Percentiles rank a stretch among this genome's conserved stretches.
Conservation (phyloP, 2,888 invertebrate genomes). For the Creontiades dilutus region DNA sequence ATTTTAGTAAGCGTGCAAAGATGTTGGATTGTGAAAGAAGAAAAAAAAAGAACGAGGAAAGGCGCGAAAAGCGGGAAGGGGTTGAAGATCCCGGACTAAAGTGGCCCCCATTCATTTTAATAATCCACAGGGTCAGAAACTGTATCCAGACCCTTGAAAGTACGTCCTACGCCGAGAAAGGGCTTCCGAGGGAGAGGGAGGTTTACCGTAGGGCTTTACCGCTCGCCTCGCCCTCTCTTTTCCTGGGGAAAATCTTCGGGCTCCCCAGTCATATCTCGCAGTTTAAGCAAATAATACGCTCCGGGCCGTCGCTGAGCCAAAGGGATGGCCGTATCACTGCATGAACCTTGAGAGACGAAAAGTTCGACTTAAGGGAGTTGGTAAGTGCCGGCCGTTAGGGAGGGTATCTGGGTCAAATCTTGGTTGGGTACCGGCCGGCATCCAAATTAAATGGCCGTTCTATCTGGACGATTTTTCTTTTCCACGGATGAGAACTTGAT, state of each 20-base stretch:
- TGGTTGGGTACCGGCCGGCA: no score
- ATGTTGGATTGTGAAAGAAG: background rate
- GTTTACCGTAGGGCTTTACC: constrained; percentile 32
- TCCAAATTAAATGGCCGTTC: no score
- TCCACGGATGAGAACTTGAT: no score
- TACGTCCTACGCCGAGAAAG: background rate
- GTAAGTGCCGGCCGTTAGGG: background rate
- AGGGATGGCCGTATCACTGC: background rate
- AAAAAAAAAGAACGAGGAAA: background rate
- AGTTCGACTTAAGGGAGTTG: background rate
- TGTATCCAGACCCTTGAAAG: constrained; percentile 13
- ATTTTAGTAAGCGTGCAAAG: no score
- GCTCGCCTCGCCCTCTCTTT: background rate
- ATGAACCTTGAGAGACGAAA: background rate
- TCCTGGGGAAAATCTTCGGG: background rate
- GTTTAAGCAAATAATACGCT: constrained; percentile 13
- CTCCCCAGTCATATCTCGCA: background rate
- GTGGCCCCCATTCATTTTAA: constrained; percentile 17
- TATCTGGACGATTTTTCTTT: no score
- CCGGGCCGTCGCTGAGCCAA: background rate
- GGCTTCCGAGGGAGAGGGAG: background rate
- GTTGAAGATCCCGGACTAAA: background rate
- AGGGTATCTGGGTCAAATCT: background rate
- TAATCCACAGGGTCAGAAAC: constrained; percentile 35
- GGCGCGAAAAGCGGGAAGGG: background rate